Evolutionary conservation across 1,140 invertebrate species (phyloP), one percentile per base, ranked within the genome.

Genomic region (Drosophila subpulchrella): DNA sequence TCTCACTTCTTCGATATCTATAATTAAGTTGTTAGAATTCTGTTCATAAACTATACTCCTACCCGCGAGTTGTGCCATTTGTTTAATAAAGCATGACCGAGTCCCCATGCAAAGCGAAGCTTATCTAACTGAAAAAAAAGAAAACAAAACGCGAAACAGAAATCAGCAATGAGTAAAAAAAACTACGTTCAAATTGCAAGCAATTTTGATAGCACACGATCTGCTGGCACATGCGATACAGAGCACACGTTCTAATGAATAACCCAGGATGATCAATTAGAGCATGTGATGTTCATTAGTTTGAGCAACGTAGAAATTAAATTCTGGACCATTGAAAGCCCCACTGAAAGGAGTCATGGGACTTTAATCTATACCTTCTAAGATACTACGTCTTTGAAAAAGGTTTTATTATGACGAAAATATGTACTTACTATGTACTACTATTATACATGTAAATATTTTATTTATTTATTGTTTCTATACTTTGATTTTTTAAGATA

Each of bases 11-110:
- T n/a, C 61, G 72, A 47, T 53, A 67, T 76, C 62, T 66, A 75
- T 76, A 76, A 76, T 76, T 76, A 76, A 68, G 72, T 76, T 76
- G 73, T 76, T 76, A 67, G 73, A 75, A 76, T 67, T 76, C 54
- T 76, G 68, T 76, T 76, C 74, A 76, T 68, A 68, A 76, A 59
- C 61, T 58, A 65, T 65, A 66, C 27, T 24, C 41, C 65, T 36
- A 15, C 34, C 65, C 42, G 53, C 42, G 65, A 34, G 42, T 39
- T 70, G 75, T 77, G 51, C 51, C 62, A 68, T 61, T 77, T 77
- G 75, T 68, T 68, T 51, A 77, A 68, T 77, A 77, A 70, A 76
- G 74, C 75, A 70, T 75, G 72, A 75, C 71, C 70, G 27, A 32
- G 46, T 48, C 38, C 66, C 65, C 68, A 71, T 72, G 66, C 68